Base-by-base conservation (phyloP, 2,113 vertebrate genomes). In the Ictidomys tridecemlineatus region DNA sequence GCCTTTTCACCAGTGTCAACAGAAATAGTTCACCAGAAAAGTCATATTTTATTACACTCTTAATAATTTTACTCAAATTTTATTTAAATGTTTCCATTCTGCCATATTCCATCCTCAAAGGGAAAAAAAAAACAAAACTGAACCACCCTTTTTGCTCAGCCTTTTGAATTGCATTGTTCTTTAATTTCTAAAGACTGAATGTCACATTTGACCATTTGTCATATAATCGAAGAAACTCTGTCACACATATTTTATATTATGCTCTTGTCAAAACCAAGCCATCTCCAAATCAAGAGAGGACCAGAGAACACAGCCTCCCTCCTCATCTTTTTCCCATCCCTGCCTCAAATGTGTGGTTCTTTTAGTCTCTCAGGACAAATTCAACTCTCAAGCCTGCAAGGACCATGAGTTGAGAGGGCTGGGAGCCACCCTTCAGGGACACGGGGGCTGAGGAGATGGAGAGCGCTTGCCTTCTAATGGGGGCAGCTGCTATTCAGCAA, bases 221-320 rank as follows among this genome's bases (percentile, higher is more conserved):
- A 78, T 65, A 32, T 58, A 87, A 70, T 65, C 90, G 56, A 93
- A 87, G 65, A 94, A 93, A 84, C 12, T 63, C 26, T 32, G 51
- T 16, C 37, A 30, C 26, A 10, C 8, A 56, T 20, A 84, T 56
- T 86, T 74, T 90, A 78, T 45, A 67, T 42, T 45, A 26, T 83
- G n/a, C 22, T 92, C 42, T 93, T 89, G 4, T 12, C 48, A 10
- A 80, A 67, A 90, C 12, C 18, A 74, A 89, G 56, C 39, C n/a
- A 53, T 58, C 24, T 32, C 28, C 39, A 4, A 63, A 56, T 17
- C 48, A 39, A 73, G n/a, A 45, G 84, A 87, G 34, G 32, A 48
- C 18, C 45, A 16, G 14, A 5, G 32, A 78, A 13, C 6, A 48
- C 2, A 0, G 6, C 5, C 78, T 37, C 32, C 51, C 32, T 53